Base-by-base conservation (phyloP, 2,888 invertebrate species). In the Thera britannica region DNA sequence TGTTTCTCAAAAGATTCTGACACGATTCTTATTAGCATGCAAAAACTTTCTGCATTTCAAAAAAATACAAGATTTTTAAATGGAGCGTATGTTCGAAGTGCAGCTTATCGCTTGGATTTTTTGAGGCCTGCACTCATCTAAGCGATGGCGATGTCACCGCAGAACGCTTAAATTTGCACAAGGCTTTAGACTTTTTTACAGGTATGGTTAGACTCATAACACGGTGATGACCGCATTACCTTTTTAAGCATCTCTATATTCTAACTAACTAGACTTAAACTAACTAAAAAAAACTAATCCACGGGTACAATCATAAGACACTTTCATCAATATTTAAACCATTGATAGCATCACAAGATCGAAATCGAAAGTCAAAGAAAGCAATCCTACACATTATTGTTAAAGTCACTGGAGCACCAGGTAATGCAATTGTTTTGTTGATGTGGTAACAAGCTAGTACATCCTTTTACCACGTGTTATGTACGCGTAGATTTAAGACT, bases 311-410 rank as follows among this genome's bases (percentile, higher is more conserved):
- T 8, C 5, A 7, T 12, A 23, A 51, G 7, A 23, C 23, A 23
- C 23, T 11, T 34, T 54, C 9, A 34, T 35, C 34, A 54, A 11
- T 38, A 36, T 56, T 3, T 12, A 35, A 35, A n/a, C 34, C n/a
- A 5, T 23, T n/a, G 11, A 35, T 58, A 58, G 36, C 58, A 48
- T 77, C 69, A 64, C 79, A 83, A 82, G 79, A 85, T 83, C 72
- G 88, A 90, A 92, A 92, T 75, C 81, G 91, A 91, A 91, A 90
- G 91, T 89, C 78, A 74, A 84, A 83, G 84, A 86, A 86, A 85
- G 82, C 83, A 85, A 81, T 82, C 82, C 83, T 84, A 82, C 83
- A 83, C 84, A 84, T 83, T 86, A 84, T 87, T 89, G 89, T 88
- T 82, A 82, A 62, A 91, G 91, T 90, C 90, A 91, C 87, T 91